Evolutionary conservation across 2,888 invertebrate species (phyloP).

Genomic region (Hedya salicella): DNA sequence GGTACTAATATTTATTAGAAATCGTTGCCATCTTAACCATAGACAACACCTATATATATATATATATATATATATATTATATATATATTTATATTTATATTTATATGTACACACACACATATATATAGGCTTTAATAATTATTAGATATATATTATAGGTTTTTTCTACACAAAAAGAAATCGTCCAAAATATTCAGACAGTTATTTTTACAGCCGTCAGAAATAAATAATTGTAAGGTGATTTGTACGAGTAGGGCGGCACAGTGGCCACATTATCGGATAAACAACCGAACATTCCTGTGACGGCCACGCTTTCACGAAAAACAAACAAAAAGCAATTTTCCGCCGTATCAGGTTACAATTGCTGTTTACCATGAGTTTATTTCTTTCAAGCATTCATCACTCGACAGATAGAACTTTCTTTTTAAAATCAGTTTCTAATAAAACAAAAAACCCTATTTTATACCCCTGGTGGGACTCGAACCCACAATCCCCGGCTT

Average conservation of each 20-base stretch:
- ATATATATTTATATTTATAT: no score
- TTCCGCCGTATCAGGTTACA: conserved; percentile 53
- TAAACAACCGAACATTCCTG: conserved; percentile 47
- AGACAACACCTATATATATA: no score
- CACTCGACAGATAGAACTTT: conserved; percentile 20
- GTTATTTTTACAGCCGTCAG: conserved; percentile 1
- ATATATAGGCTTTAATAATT: no score
- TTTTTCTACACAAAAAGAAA: not conserved
- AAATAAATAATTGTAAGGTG: conserved; percentile 24
- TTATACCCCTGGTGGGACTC: conserved; percentile 90
- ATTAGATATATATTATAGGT: no score
- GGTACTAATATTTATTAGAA: no score
- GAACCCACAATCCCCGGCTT: conserved; percentile 92
- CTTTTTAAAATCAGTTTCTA: conserved; percentile 30
- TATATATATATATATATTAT: no score
- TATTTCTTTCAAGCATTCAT: conserved; percentile 48
- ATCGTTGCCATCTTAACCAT: no score
- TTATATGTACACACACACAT: no score
- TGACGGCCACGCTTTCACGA: conserved; percentile 52
- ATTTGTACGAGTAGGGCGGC: conserved; percentile 32
- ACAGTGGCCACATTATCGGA: conserved; percentile 42
- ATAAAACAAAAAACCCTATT: conserved; percentile 2
- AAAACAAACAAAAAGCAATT: conserved; percentile 57
- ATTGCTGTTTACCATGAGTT: conserved; percentile 47
- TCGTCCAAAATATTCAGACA: not conserved